Conservation (phyloP, 2,113 vertebrate species). For the Sphaerodactylus townsendi region DNA sequence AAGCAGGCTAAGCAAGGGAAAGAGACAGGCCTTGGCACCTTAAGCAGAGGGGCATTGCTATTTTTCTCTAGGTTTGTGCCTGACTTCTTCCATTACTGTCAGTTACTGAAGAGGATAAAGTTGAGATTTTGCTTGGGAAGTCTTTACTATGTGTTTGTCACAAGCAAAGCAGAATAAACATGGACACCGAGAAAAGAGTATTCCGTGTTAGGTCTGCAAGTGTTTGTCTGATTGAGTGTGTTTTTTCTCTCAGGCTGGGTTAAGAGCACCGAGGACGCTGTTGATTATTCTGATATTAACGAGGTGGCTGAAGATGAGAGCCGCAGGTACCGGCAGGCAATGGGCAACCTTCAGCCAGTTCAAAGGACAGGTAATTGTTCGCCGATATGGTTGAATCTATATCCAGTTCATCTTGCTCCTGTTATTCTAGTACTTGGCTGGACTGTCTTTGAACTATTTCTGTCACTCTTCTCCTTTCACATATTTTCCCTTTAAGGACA, state of each 20-base stretch:
- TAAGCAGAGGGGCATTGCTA: neutral
- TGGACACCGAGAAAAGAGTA: neutral
- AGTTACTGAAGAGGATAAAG: neutral
- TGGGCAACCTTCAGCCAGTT: conserved; percentile 86
- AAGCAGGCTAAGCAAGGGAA: no score
- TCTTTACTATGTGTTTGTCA: no score
- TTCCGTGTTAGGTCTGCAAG: accelerated
- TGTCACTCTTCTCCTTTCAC: neutral
- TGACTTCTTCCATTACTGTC: neutral
- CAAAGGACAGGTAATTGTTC: conserved; percentile 80
- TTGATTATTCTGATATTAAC: conserved; percentile 97
- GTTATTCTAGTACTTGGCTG: neutral
- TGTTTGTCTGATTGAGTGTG: neutral
- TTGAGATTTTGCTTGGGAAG: no score
- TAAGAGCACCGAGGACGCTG: conserved; percentile 94
- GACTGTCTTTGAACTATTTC: no score
- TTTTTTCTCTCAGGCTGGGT: conserved; percentile 85
- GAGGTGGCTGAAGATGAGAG: conserved; percentile 98
- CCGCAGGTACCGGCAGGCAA: conserved; percentile 90
- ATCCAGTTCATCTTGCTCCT: neutral
- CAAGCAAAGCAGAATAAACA: neutral
- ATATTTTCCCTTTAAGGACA: neutral
- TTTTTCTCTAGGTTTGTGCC: neutral
- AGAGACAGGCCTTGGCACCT: neutral
- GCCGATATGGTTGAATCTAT: neutral